Evolutionary conservation across 2,113 vertebrate genomes (phyloP), one percentile per base, ranked within the genome.

Genomic region (Myotis yumanensis): DNA sequence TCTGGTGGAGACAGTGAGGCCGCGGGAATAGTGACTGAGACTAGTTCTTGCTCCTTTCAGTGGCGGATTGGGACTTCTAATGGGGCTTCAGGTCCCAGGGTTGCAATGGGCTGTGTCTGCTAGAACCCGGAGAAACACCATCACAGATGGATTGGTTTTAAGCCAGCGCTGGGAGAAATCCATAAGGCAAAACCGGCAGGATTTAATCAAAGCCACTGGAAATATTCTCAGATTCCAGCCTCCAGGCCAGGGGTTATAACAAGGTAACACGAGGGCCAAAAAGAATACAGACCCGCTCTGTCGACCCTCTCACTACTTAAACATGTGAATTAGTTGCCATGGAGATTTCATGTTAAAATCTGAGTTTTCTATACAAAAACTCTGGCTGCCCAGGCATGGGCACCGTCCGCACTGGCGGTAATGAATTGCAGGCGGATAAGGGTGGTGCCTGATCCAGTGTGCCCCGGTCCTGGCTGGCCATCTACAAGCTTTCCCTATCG

Each of bases 271-370:
- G 9, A 16, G 15, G n/a, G 40, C 64, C 57, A 43, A 35, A 77
- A 91, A 86, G 1, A 32, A 43, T 59, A 35, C 17, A 76, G 37
- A 40, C 22, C 23, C 10, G 16, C 10, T 92, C 76, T 66, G 32
- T n/a, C 48, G 32, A 80, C 57, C 59, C 46, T 84, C 48, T 86
- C 0, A 7, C 4, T 23, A 20, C 71, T 95, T 84, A 71, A 71
- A 86, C 81, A 62, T 37, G 57, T 69, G 51, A 71, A 81, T 81
- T 86, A 57, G 90, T 95, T 95, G 69, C 83, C 92, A 95, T 77
- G 80, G 76, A 88, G 68, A 95, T 73, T 90, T 85, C 40, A 85
- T 11, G 75, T 75, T 83, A 18, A 83, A 35, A 93, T 90, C 32
- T 84, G 43, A 93, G 59, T 91, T 86, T 83, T 59, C n/a, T 59